These are phyloP conservation scores for Dexiosoma caninum DNA, from an alignment of 2,888 invertebrate species.

Conservation along the genomic window DNA sequence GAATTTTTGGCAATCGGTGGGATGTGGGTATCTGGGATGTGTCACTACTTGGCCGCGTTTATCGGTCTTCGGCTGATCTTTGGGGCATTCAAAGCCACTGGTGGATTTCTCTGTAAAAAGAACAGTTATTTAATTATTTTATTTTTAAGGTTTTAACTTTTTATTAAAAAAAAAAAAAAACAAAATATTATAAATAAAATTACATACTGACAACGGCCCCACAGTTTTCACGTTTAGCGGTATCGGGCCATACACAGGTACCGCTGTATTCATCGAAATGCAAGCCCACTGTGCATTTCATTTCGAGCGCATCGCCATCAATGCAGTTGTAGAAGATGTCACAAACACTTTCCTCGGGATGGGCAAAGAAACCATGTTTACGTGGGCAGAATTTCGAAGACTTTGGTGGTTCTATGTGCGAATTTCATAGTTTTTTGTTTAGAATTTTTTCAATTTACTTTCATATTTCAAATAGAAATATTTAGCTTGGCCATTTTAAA, in stretches of 20 bases:
- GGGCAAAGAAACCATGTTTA: constrained; percentile 93
- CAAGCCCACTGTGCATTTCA: constrained; percentile 90
- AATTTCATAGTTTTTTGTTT: too few species aligned
- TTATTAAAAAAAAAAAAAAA: too few species aligned
- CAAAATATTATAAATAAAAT: too few species aligned
- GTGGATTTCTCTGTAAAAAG: constrained; percentile 83
- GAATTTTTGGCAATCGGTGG: constrained; percentile 93
- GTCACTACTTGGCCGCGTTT: constrained; percentile 85
- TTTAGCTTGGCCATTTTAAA: constrained; percentile 66
- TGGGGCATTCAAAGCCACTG: constrained; percentile 92
- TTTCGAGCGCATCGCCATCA: constrained; percentile 88
- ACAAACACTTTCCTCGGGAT: constrained; percentile 89
- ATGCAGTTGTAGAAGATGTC: constrained; percentile 93
- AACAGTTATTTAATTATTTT: not conserved
- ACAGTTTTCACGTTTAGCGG: constrained; percentile 87
- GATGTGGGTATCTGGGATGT: constrained; percentile 91
- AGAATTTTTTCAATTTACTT: not conserved
- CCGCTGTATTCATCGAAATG: constrained; percentile 94
- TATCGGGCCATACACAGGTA: constrained; percentile 93
- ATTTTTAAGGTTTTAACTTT: too few species aligned
- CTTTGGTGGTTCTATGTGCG: constrained; percentile 84
- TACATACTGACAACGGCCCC: constrained; percentile 79
- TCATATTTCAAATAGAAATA: not conserved
- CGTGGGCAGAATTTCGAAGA: constrained; percentile 85
- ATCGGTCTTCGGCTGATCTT: constrained; percentile 81